Base-by-base conservation (phyloP, 2,113 vertebrate genomes). In the Saguinus imperator region DNA sequence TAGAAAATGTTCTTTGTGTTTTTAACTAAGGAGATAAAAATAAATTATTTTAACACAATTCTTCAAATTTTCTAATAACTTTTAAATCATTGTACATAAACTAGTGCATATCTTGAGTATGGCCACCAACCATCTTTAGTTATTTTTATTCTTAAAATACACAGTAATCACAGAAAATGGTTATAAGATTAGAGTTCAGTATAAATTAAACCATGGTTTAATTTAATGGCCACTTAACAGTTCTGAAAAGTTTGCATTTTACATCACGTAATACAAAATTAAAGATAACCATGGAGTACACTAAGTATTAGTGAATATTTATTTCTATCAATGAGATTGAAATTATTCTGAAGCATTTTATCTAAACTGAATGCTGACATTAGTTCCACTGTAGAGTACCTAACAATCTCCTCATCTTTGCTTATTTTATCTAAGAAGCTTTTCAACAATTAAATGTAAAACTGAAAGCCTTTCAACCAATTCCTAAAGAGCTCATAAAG, bases 11-110 rank as follows among this genome's bases (percentile, higher is more conserved):
- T 79, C 6, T 91, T 88, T 55, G 27, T 66, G 17, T 77, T 93
- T 94, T 85, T 94, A 21, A 83, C 52, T 68, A 90, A 76, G 20
- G 43, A 91, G n/a, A 66, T 79, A 90, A 87, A 92, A 89, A 73
- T 93, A 73, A 72, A 80, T 40, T 70, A 68, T 75, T 23, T 11
- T 85, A 48, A 81, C n/a, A 84, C 92, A 90, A 92, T 83, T 89
- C 52, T 72, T 64, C 64, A 70, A 72, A 64, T 25, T 79, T 91
- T 94, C 77, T 82, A 23, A 37, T 91, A 87, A 66, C 35, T 85
- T 84, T 82, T 84, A 88, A 87, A 66, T 77, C 18, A 76, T 57
- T 37, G 94, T 7, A 94, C 23, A 82, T 80, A 14, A 95, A 96
- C 55, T 29, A 81, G 16, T 66, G 43, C 29, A 50, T 66, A 72